These are phyloP conservation scores for Acanthosoma haemorrhoidale DNA, from an alignment of 2,888 invertebrate genomes.

Conservation along the genomic window DNA sequence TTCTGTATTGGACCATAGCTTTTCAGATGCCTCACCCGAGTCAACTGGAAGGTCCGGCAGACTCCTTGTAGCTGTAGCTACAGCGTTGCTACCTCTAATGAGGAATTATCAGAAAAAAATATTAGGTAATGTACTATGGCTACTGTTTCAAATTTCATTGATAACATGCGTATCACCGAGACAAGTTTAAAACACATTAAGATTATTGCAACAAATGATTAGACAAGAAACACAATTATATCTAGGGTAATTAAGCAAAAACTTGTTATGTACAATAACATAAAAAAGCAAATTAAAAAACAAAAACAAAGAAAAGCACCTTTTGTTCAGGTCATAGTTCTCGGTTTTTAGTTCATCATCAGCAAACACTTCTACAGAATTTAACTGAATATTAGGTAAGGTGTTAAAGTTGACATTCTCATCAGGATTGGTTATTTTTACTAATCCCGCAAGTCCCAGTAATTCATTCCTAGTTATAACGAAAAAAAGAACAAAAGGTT, in stretches of 20 bases:
- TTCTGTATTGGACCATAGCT: conserved; percentile 42
- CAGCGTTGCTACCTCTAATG: conserved; percentile 33
- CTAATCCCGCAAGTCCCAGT: conserved; percentile 65
- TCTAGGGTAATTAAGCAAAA: neutral
- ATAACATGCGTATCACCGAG: neutral
- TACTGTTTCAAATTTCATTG: neutral
- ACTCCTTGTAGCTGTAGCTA: conserved; percentile 61
- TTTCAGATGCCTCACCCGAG: conserved; percentile 46
- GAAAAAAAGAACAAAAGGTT: conserved; percentile 4
- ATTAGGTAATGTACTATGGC: neutral
- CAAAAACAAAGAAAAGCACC: conserved; percentile 43
- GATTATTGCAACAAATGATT: neutral
- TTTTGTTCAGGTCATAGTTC: conserved; percentile 46
- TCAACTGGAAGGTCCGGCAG: conserved; percentile 77
- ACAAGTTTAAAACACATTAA: neutral
- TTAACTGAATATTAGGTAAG: conserved; percentile 37
- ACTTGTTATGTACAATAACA: neutral
- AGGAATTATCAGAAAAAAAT: neutral
- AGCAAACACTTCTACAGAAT: conserved; percentile 39
- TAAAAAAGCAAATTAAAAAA: neutral
- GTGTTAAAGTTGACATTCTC: conserved; percentile 50
- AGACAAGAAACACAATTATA: neutral
- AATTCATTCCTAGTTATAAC: conserved; percentile 56
- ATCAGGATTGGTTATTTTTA: conserved; percentile 65
- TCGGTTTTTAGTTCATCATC: conserved; percentile 42